Percentiles rank a stretch among this genome's conserved stretches.
Evolutionary conservation across 2,888 invertebrate species (phyloP).

Genomic region (Brachyopa scutellaris): DNA sequence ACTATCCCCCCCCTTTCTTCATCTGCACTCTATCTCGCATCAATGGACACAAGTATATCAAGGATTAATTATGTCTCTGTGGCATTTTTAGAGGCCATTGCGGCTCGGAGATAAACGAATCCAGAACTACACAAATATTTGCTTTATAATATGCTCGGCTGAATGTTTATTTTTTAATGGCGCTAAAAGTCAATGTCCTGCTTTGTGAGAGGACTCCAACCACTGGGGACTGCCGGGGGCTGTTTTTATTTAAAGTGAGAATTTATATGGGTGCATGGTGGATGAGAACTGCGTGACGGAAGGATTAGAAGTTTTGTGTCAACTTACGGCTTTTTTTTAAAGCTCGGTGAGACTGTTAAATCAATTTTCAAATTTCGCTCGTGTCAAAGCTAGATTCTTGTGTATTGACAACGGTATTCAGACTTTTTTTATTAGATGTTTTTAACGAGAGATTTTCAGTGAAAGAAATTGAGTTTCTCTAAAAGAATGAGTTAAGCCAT

Average conservation of each 20-base stretch:
- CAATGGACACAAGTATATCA: slow-evolving; percentile 54
- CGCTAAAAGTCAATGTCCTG: slow-evolving; percentile 68
- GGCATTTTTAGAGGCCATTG: slow-evolving; percentile 67
- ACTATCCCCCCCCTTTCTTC: not conserved
- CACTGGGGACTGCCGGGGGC: not conserved
- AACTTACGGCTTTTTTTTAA: slow-evolving; percentile 48
- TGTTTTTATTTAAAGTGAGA: slow-evolving; percentile 47
- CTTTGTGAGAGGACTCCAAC: not conserved
- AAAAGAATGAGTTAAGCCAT: too few relatives aligned
- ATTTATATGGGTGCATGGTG: slow-evolving; percentile 26
- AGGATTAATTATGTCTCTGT: slow-evolving; percentile 72
- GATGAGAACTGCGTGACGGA: slow-evolving; percentile 15
- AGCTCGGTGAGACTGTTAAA: too few relatives aligned
- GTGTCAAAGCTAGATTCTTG: too few relatives aligned
- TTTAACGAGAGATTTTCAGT: too few relatives aligned
- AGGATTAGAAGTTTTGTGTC: slow-evolving; percentile 34
- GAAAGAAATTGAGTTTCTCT: too few relatives aligned
- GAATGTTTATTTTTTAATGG: slow-evolving; percentile 13
- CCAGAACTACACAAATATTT: slow-evolving; percentile 15
- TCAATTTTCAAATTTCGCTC: too few relatives aligned
- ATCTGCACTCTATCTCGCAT: too few relatives aligned
- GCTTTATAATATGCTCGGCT: slow-evolving; percentile 9
- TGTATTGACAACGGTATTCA: too few relatives aligned
- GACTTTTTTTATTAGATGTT: too few relatives aligned
- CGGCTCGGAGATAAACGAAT: slow-evolving; percentile 50